These are phyloP conservation scores for Coluber constrictor DNA, from an alignment of 2,797 vertebrate genomes.

Conservation along the genomic window DNA sequence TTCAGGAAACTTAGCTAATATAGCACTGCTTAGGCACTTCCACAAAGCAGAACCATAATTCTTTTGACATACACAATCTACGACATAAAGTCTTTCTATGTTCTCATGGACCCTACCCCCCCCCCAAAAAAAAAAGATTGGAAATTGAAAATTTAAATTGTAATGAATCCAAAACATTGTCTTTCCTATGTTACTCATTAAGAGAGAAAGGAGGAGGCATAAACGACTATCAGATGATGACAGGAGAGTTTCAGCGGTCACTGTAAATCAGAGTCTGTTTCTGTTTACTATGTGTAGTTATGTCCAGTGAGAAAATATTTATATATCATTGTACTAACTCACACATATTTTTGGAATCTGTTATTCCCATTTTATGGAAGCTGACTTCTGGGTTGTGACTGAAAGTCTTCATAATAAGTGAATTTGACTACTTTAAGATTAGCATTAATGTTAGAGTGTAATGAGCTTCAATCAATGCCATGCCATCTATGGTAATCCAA, in stretches of 20 bases:
- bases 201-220: neutral
- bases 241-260: neutral
- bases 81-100: neutral
- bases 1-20: neutral
- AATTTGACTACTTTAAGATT: slow-evolving; percentile 65
- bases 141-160: neutral
- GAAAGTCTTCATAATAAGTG: slow-evolving; percentile 53
- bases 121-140: neutral
- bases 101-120: neutral
- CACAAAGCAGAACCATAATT: neutral
- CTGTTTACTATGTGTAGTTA: neutral
- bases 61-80: neutral
- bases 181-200: neutral
- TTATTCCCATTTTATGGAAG: slow-evolving; percentile 53
- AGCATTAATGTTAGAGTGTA: slow-evolving; percentile 68
- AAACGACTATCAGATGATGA: neutral
- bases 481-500: slow-evolving; percentile 65
- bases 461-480: slow-evolving; percentile 68
- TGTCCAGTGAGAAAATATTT: slow-evolving; percentile 2
- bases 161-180: neutral
- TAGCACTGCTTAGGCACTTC: neutral
- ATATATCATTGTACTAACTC: neutral
- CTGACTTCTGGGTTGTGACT: slow-evolving; percentile 56
- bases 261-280: neutral
- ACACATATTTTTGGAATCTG: slow-evolving; percentile 40